A percentile compares a stretch with the other conserved stretches of the same genome.
phyloP scores from a whole-genome alignment of 2,888 invertebrate genomes.

The Agapostemon virescens region DNA sequence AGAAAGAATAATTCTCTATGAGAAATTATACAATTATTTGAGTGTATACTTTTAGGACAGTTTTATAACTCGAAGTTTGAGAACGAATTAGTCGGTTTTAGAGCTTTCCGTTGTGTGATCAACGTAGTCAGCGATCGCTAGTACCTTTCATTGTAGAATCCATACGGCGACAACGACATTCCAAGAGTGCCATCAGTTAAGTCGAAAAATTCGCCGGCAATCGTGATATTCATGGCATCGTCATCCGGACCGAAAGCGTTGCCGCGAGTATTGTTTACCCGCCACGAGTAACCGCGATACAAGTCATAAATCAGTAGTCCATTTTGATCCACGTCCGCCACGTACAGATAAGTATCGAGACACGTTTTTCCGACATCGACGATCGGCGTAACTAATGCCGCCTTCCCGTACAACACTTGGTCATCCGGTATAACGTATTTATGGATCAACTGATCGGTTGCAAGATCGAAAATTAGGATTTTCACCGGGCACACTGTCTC shows the following conservation, averaged over 20 bases:
- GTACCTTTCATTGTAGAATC: conserved; percentile 70
- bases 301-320: conserved; percentile 77
- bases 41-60: not conserved
- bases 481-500: conserved; percentile 77
- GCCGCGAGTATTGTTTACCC: conserved; percentile 76
- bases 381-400: conserved; percentile 77
- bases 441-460: conserved; percentile 74
- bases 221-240: conserved; percentile 76
- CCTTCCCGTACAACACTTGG: conserved; percentile 71
- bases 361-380: conserved; percentile 77
- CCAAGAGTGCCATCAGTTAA: conserved; percentile 78
- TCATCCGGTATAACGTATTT: conserved; percentile 75
- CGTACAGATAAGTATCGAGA: conserved; percentile 75
- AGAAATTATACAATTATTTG: too few species aligned
- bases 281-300: conserved; percentile 73
- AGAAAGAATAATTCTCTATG: too few species aligned
- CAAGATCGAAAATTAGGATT: conserved; percentile 79
- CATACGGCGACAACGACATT: conserved; percentile 77
- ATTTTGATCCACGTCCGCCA: conserved; percentile 76
- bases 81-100: not conserved
- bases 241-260: conserved; percentile 78
- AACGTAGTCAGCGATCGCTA: not conserved
- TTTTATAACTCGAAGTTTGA: not conserved
- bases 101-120: not conserved
- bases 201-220: conserved; percentile 76